These are phyloP conservation scores for Sebastes kiyomatsui DNA, from an alignment of 2,797 vertebrate species.

Conservation along the genomic window DNA sequence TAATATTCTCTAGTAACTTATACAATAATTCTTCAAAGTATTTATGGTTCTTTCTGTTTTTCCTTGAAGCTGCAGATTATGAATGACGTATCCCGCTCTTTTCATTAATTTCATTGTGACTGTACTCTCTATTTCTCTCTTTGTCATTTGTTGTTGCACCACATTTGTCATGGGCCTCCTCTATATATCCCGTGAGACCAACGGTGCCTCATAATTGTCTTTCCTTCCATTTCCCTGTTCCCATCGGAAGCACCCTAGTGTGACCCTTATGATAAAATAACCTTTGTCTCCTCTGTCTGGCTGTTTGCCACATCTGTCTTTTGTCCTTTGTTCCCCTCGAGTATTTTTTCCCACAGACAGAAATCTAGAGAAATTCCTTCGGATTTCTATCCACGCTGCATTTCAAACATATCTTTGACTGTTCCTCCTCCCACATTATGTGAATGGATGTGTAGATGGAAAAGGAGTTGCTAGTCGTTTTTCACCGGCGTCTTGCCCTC, in stretches of 20 bases:
- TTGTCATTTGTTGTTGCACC: conserved; percentile 44
- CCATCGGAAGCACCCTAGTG: conserved; percentile 43
- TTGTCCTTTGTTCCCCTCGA: conserved; percentile 63
- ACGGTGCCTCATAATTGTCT: conserved; percentile 55
- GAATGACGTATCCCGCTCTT: conserved; percentile 10
- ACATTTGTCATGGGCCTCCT: conserved; percentile 61
- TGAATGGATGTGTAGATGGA: conserved; percentile 23
- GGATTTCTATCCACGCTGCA: conserved; percentile 54
- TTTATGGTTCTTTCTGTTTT: conserved; percentile 2
- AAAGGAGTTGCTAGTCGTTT: conserved; percentile 30
- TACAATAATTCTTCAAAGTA: not conserved
- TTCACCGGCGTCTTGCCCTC: conserved; percentile 24
- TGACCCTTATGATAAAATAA: conserved; percentile 59
- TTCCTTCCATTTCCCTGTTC: conserved; percentile 32
- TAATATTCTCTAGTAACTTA: not conserved
- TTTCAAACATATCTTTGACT: conserved; percentile 49
- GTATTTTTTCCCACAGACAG: conserved; percentile 59
- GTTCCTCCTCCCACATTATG: conserved; percentile 11
- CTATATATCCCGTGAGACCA: conserved; percentile 29
- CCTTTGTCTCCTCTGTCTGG: conserved; percentile 45
- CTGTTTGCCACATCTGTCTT: conserved; percentile 69
- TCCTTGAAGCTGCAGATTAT: conserved; percentile 20
- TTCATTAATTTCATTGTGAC: conserved; percentile 42
- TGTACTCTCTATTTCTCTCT: conserved; percentile 24
- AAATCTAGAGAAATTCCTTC: conserved; percentile 61